phyloP scores from a whole-genome alignment of 2,113 vertebrate genomes.

The Chloebia gouldiae region DNA sequence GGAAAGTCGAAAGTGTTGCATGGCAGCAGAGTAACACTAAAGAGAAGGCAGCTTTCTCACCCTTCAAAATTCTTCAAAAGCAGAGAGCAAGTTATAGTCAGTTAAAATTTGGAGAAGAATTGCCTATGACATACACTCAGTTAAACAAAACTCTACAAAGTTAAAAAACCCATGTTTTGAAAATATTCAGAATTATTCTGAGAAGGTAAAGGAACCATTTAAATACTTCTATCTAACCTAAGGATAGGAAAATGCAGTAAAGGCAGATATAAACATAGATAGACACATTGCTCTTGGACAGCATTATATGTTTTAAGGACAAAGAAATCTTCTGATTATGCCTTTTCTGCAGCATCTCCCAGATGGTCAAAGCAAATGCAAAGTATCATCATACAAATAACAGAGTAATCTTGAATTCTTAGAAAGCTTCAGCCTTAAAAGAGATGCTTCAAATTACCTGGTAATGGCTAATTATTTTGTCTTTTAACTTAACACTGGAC shows the following conservation, averaged over 20 bases:
- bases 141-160: neutral
- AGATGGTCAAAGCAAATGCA: neutral
- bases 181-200: neutral
- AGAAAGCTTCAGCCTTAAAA: neutral
- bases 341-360: neutral
- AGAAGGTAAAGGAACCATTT: neutral
- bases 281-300: neutral
- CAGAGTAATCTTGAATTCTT: neutral
- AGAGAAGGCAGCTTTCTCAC: neutral
- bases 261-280: neutral
- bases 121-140: neutral
- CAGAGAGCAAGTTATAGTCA: neutral
- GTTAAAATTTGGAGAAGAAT: neutral
- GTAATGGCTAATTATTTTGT: neutral
- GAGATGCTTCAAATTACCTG: neutral
- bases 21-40: neutral
- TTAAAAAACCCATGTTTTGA: neutral
- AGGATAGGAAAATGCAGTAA: neutral
- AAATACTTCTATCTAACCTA: neutral
- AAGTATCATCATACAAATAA: neutral
- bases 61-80: constrained; percentile 7
- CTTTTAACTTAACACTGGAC: neutral
- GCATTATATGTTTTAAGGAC: neutral
- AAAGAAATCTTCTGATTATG: neutral
- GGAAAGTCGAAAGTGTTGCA: neutral